Conservation (phyloP, 2,888 invertebrate genomes). For the Lamellibrachia satsuma region DNA sequence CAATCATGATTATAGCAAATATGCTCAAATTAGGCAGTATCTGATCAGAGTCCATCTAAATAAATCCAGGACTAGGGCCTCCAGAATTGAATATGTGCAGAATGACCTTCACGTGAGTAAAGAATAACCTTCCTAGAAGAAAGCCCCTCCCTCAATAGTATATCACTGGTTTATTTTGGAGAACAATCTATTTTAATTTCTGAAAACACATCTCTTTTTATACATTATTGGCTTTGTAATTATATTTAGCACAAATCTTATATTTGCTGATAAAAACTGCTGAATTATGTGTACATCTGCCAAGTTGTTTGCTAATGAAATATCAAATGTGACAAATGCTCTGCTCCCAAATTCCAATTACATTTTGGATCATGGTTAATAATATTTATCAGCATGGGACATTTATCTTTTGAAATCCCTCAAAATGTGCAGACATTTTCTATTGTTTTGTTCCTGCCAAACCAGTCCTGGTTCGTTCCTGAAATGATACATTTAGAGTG, state of each 20-base stretch:
- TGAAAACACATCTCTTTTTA: background rate
- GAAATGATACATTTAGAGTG: background rate
- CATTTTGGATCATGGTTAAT: background rate
- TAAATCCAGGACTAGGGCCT: slow-evolving; percentile 17
- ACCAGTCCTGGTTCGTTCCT: background rate
- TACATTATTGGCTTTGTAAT: background rate
- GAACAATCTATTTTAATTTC: background rate
- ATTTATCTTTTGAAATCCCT: background rate
- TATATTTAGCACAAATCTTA: background rate
- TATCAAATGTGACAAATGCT: background rate
- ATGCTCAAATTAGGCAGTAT: background rate
- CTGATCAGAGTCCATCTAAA: background rate
- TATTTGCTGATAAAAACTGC: background rate
- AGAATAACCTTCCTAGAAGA: slow-evolving; percentile 12
- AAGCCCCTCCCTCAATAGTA: background rate
- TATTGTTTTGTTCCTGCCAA: background rate
- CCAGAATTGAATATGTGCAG: background rate
- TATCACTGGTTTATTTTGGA: background rate
- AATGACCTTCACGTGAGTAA: background rate
- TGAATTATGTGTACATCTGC: background rate
- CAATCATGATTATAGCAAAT: background rate
- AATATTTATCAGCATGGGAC: background rate
- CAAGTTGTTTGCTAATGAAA: background rate
- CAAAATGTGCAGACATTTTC: background rate
- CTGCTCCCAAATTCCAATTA: background rate